Base-by-base conservation (phyloP, 2,797 vertebrate genomes). In the Xerus rutilus region DNA sequence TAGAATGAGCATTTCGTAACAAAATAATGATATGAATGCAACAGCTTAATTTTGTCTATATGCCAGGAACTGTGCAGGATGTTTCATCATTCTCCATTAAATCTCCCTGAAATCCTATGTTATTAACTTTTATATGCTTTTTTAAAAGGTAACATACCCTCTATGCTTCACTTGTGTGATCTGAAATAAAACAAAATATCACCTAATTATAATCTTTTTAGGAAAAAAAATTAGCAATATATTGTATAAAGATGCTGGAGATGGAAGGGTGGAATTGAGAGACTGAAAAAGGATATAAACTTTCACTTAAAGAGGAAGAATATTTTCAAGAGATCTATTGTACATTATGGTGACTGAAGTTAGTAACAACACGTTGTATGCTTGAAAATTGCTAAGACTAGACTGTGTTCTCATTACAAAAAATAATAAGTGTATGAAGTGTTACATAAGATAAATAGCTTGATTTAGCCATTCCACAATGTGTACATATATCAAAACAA, bases 121-220 rank as follows among this genome's bases (percentile, higher is more conserved):
- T 62, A 90, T 18, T 52, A 59, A 73, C 3, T 17, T 82, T 95
- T 90, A 54, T 7, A 32, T 28, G n/a, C 4, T 43, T 83, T 73
- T 74, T 30, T 32, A 79, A 92, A 35, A 93, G 6, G 30, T 8
- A 86, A 72, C 14, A 74, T 65, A 91, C 35, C 88, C 52, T 72
- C 28, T 90, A 3, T 23, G 47, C 35, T 69, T 89, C 10, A 72
- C 43, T 8, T 82, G 0, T 52, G 79, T 70, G 13, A 62, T 82
- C 45, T 76, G 30, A 23, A 89, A 84, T 69, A 93, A 97, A 93
- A 5, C 21, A 91, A 82, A 78, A 81, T 73, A 92, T 81, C 45
- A 77, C 7, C 88, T 86, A n/a, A 78, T 69, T n/a, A 78, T 54
- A 83, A 83, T 7, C 25, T 62, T 45, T 72, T 23, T 78, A 77